Evolutionary conservation across 2,113 vertebrate species (phyloP).

Genomic region (Oxygymnocypris stewartii): DNA sequence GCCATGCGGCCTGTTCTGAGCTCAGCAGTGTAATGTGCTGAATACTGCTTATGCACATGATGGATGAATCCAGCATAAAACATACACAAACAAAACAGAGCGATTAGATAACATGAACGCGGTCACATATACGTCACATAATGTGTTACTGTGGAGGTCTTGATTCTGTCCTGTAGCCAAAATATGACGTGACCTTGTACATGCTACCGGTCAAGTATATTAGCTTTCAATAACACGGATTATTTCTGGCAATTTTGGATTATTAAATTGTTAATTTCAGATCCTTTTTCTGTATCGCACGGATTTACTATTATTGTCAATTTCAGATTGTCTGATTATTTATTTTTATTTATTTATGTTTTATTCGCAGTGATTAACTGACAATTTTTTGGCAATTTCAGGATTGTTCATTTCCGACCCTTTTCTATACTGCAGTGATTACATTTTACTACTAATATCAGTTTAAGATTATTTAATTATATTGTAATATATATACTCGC

Average conservation of each 20-base stretch:
- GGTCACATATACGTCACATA: not conserved
- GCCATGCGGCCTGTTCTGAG: constrained; percentile 68
- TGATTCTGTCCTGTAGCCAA: not conserved
- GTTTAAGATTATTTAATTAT: not conserved
- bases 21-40: constrained; percentile 64
- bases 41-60: constrained; percentile 52
- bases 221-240: not conserved
- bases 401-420: not conserved
- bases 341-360: not conserved
- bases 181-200: not conserved
- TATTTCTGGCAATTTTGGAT: not conserved
- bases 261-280: not conserved
- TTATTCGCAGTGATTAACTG: not conserved
- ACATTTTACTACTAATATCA: not conserved
- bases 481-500: too few species aligned
- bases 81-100: not conserved
- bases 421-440: not conserved
- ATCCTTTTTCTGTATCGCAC: not conserved
- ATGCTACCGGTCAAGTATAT: not conserved
- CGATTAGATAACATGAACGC: not conserved
- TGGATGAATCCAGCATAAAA: not conserved
- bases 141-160: not conserved
- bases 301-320: not conserved
- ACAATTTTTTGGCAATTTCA: not conserved
- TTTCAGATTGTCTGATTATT: not conserved